Base-by-base conservation (phyloP, 2,797 vertebrate species). In the Clarias laeviceps region DNA sequence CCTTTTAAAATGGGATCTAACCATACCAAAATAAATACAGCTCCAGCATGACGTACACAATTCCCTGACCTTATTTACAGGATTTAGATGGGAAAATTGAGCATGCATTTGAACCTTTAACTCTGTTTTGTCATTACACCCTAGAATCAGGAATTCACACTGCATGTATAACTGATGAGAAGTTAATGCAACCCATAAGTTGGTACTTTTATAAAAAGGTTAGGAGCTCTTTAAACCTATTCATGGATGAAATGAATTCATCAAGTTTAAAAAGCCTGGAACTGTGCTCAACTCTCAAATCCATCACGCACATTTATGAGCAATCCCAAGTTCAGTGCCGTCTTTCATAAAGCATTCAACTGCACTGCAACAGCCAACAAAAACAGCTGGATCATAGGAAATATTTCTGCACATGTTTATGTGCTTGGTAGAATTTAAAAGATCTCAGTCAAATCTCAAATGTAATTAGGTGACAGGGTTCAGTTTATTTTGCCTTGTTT, bases 301-400 rank as follows among this genome's bases (percentile, higher is more conserved):
- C 37, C 77, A 64, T 64, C 34, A 45, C 14, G 2, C 8, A 9
- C 34, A 15, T 65, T 65, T 80, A 65, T 29, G 61, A 80, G 78
- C 78, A 45, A 80, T 80, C n/a, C 78, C 50, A 29, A 29, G 18
- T 50, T 80, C 34, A 8, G 59, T 64, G 61, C 11, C 17, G 15
- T 27, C 61, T 29, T 65, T 50, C n/a, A 9, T 45, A 64, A 64
- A 64, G 78, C 74, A 22, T 59, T 77, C 74, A 77, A 24, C 8
- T 32, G 5, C 74, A 17, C 11, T 15, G 62, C 37, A 20, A 45
- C 78, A 80, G 29, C 65, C 34, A 80, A 50, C n/a, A 80, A 50
- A 80, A 80, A 66, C 78, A 65, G 78, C 78, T 50, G 78, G 78
- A 80, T 80, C 40, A 29, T 20, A 50, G 3, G 65, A 80, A 80